phyloP scores from a whole-genome alignment of 2,888 invertebrate genomes.

The Autographa gamma region DNA sequence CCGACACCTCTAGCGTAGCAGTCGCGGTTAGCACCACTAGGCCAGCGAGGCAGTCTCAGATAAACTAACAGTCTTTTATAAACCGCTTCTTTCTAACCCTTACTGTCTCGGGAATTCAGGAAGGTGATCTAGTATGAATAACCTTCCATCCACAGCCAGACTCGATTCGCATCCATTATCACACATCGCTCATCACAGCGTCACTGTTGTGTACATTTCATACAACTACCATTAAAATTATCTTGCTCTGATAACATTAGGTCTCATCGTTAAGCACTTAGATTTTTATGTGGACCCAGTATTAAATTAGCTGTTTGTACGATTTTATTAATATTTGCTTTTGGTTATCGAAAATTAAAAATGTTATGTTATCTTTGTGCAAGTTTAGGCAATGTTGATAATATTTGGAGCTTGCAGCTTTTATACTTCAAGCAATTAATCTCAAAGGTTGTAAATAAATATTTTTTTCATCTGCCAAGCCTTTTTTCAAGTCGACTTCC shows the following conservation, averaged over 20 bases:
- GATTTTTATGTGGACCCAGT: constrained; percentile 14
- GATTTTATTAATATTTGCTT: constrained; percentile 17
- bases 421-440: no score
- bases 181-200: no score
- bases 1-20: no score
- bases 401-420: no score
- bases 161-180: constrained; percentile 17
- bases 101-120: background rate
- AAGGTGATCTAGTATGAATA: background rate
- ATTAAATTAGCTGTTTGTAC: constrained; percentile 17
- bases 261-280: constrained; percentile 5
- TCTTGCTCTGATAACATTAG: constrained; percentile 12
- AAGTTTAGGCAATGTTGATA: no score
- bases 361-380: background rate
- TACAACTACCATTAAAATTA: constrained; percentile 11
- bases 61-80: no score
- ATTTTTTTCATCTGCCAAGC: no score
- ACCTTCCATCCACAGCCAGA: constrained; percentile 18
- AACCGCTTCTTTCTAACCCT: no score
- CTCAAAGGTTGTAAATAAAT: no score
- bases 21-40: no score
- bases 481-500: no score
- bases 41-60: no score
- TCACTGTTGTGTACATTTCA: constrained; percentile 21
- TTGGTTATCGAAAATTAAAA: constrained; percentile 5